phyloP scores from a whole-genome alignment of 2,888 invertebrate species.

The Rhingia rostrata region DNA sequence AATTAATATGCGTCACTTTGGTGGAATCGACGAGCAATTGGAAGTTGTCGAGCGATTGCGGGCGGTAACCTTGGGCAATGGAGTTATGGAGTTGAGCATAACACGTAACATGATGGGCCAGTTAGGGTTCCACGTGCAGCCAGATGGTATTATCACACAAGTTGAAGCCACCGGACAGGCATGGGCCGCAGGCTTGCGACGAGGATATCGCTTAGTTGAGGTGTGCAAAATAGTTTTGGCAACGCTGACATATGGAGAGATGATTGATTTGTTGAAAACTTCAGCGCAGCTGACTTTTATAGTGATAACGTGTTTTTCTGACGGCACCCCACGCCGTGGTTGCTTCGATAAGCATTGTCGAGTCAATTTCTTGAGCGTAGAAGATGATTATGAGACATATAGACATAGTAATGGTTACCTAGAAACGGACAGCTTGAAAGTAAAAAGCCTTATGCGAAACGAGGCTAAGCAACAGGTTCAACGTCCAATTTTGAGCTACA shows the following conservation, averaged over 20 bases:
- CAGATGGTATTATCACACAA: constrained; percentile 96
- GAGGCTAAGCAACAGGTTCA: constrained; percentile 82
- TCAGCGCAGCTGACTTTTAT: constrained; percentile 93
- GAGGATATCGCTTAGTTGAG: constrained; percentile 95
- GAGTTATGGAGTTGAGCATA: constrained; percentile 91
- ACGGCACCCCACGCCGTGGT: constrained; percentile 88
- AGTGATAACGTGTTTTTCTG: constrained; percentile 88
- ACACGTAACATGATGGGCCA: constrained; percentile 92
- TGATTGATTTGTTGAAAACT: constrained; percentile 95
- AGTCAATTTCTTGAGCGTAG: constrained; percentile 85
- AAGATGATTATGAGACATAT: constrained; percentile 86
- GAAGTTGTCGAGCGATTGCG: constrained; percentile 92
- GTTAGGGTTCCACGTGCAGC: constrained; percentile 95
- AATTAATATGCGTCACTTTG: constrained; percentile 88
- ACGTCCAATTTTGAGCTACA: constrained; percentile 83
- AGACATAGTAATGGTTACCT: constrained; percentile 49
- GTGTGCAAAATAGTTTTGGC: constrained; percentile 95
- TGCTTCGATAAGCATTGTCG: constrained; percentile 87
- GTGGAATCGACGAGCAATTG: constrained; percentile 87
- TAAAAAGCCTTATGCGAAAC: constrained; percentile 74
- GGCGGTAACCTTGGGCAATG: constrained; percentile 85
- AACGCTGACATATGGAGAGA: constrained; percentile 94
- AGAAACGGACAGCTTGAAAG: constrained; percentile 20
- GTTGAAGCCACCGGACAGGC: constrained; percentile 80
- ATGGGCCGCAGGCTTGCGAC: constrained; percentile 92